Conservation (phyloP, 1,140 invertebrate genomes). For the Papilio xuthus region DNA sequence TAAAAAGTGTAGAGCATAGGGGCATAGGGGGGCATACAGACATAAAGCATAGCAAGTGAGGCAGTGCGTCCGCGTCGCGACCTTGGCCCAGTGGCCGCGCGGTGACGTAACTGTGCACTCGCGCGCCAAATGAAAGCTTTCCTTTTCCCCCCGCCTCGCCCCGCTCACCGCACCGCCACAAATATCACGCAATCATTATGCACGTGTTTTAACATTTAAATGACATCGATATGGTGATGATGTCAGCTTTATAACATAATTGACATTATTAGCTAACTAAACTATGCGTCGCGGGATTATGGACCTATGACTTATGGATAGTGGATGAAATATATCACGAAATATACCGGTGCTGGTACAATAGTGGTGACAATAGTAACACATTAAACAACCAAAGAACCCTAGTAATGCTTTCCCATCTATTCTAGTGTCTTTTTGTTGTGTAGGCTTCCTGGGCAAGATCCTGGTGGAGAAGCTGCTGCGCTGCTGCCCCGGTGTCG, state of each 20-base stretch:
- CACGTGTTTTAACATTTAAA: slow-evolving; percentile 25
- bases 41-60: neutral
- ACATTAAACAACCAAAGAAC: too few species aligned
- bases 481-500: slow-evolving; percentile 87
- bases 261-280: too few species aligned
- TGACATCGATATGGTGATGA: neutral
- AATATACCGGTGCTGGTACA: too few species aligned
- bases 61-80: neutral
- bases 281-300: too few species aligned
- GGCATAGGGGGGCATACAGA: too few species aligned
- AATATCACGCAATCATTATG: slow-evolving; percentile 8
- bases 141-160: neutral
- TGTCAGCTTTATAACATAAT: neutral
- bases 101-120: neutral
- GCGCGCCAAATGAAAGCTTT: neutral
- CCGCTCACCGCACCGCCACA: neutral
- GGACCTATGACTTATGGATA: too few species aligned
- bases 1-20: neutral
- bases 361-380: too few species aligned
- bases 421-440: neutral
- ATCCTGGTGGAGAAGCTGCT: slow-evolving; percentile 91
- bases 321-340: too few species aligned
- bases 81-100: neutral
- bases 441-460: slow-evolving; percentile 79
- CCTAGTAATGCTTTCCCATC: too few species aligned